Conservation (phyloP, 2,113 vertebrate species). For the Brevimyrus niger region DNA sequence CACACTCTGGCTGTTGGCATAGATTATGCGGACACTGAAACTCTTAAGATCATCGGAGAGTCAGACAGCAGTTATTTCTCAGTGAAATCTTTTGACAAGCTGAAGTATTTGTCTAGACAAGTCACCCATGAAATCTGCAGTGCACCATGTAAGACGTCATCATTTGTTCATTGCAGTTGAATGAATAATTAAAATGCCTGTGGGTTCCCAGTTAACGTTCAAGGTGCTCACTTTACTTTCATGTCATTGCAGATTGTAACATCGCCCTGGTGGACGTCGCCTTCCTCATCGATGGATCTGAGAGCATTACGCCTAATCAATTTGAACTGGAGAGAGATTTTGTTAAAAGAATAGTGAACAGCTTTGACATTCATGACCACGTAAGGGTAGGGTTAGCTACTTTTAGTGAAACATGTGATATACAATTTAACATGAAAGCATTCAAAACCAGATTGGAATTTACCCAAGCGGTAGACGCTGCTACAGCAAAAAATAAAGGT, state of each 20-base stretch:
- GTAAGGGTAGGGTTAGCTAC: slow-evolving; percentile 10
- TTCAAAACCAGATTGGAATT: neutral
- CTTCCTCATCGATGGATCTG: slow-evolving; percentile 54
- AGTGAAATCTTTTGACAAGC: slow-evolving; percentile 49
- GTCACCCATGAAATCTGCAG: slow-evolving; percentile 45
- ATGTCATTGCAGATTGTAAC: slow-evolving; percentile 13
- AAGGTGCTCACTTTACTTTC: neutral
- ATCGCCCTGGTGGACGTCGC: neutral
- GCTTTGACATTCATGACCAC: neutral
- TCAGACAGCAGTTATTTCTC: slow-evolving; percentile 45
- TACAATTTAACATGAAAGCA: neutral
- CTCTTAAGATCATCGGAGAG: slow-evolving; percentile 52
- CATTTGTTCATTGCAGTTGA: neutral
- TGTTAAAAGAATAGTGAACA: neutral
- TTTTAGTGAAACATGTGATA: neutral
- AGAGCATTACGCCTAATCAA: slow-evolving; percentile 39
- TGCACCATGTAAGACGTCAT: slow-evolving; percentile 8
- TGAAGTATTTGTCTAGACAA: slow-evolving; percentile 41
- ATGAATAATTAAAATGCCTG: neutral
- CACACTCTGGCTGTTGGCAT: slow-evolving; percentile 50
- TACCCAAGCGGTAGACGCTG: neutral
- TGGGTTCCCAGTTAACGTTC: neutral
- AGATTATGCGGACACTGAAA: slow-evolving; percentile 27
- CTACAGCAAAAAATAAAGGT: neutral
- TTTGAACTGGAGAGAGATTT: slow-evolving; percentile 30